Conservation (phyloP, 2,113 vertebrate species). For the Lepisosteus osseus region DNA sequence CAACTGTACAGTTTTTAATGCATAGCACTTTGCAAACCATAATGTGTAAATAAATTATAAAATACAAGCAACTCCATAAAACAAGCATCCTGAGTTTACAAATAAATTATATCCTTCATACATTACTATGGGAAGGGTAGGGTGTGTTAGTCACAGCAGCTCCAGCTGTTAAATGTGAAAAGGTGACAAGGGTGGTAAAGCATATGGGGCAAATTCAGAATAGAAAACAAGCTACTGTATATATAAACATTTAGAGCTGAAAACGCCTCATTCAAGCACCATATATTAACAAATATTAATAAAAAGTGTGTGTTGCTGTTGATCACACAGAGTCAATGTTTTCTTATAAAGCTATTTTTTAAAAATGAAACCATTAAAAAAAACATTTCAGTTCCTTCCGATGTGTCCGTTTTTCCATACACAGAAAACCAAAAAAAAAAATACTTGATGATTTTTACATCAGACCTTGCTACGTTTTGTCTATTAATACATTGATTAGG, state of each 20-base stretch:
- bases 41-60: slow-evolving; percentile 69
- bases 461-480: too few species aligned
- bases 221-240: slow-evolving; percentile 55
- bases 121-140: slow-evolving; percentile 43
- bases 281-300: slow-evolving; percentile 57
- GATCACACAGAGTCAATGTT: slow-evolving; percentile 64
- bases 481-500: too few species aligned
- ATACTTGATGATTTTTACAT: too few species aligned
- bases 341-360: too few species aligned
- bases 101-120: slow-evolving; percentile 76
- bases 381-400: too few species aligned
- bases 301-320: slow-evolving; percentile 53
- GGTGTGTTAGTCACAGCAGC: slow-evolving; percentile 50
- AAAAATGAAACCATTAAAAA: too few species aligned
- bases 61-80: slow-evolving; percentile 64
- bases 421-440: too few species aligned
- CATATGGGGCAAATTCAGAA: slow-evolving; percentile 37
- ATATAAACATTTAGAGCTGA: slow-evolving; percentile 70
- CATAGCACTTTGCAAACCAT: slow-evolving; percentile 70
- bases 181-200: slow-evolving; percentile 45
- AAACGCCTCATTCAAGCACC: slow-evolving; percentile 67
- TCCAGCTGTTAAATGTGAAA: slow-evolving; percentile 43
- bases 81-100: slow-evolving; percentile 67
- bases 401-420: too few species aligned
- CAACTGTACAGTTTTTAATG: slow-evolving; percentile 68